A percentile compares a stretch with the other conserved stretches of the same genome.
phyloP scores from a whole-genome alignment of 2,888 invertebrate species.

The Harpalus rufipes region DNA sequence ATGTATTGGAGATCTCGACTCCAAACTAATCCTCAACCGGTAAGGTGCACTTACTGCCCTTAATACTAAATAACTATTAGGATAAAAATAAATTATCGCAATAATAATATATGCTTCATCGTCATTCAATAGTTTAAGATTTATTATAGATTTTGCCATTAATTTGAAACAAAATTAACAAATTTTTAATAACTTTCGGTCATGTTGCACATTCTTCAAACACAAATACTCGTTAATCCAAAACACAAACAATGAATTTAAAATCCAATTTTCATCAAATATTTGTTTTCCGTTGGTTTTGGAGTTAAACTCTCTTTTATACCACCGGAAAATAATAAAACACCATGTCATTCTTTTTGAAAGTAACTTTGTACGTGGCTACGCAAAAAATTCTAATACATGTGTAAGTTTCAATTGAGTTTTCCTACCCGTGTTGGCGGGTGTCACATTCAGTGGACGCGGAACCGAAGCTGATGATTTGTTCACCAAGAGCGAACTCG shows the following conservation, averaged over 20 bases:
- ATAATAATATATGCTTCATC: no score
- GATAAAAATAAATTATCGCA: no score
- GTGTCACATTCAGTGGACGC: background rate
- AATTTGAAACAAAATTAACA: background rate
- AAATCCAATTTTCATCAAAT: slow-evolving; percentile 9
- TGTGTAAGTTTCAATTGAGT: slow-evolving; percentile 29
- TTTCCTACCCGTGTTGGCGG: slow-evolving; percentile 5
- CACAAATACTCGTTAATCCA: slow-evolving; percentile 4
- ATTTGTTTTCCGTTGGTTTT: background rate
- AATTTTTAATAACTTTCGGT: slow-evolving; percentile 6
- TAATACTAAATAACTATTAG: no score
- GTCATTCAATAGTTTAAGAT: no score
- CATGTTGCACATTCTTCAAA: background rate
- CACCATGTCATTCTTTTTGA: background rate
- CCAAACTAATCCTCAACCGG: no score
- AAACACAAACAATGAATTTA: slow-evolving; percentile 14
- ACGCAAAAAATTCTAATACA: slow-evolving; percentile 26
- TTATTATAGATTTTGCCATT: background rate
- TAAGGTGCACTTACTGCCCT: no score
- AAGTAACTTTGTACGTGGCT: slow-evolving; percentile 10
- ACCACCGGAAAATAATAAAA: slow-evolving; percentile 5
- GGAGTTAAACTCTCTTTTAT: background rate
- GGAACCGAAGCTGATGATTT: background rate
- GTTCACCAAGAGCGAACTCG: background rate
- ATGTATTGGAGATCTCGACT: no score